These are phyloP conservation scores for Leucoraja ocellata DNA, from an alignment of 2,797 vertebrate species.

Conservation along the genomic window DNA sequence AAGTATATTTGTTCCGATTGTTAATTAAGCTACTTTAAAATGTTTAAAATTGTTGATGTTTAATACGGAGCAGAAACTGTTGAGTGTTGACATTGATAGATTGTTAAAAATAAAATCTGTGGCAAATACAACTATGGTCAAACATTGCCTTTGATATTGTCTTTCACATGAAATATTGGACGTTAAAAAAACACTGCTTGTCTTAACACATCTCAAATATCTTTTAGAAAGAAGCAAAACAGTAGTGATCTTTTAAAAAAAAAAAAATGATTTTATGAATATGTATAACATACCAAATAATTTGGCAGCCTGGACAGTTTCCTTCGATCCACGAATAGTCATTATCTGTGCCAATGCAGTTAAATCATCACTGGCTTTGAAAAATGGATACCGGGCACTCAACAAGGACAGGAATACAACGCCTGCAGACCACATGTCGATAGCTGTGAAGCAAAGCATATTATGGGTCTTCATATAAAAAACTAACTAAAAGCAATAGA, in stretches of 20 bases:
- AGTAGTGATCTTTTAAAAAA: constrained; percentile 44
- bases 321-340: constrained; percentile 86
- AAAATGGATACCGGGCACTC: constrained; percentile 92
- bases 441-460: constrained; percentile 67
- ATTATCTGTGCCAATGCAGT: constrained; percentile 92
- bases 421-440: constrained; percentile 94
- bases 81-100: not conserved
- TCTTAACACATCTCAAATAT: constrained; percentile 4
- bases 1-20: too few species aligned
- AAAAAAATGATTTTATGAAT: constrained; percentile 44
- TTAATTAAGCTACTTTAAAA: not conserved
- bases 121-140: not conserved
- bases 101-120: not conserved
- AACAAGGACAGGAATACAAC: constrained; percentile 89
- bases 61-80: not conserved
- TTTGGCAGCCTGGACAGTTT: constrained; percentile 82
- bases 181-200: not conserved
- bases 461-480: not conserved
- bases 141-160: not conserved
- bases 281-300: constrained; percentile 70
- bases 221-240: constrained; percentile 42
- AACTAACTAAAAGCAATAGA: not conserved
- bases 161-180: not conserved
- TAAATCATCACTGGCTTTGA: constrained; percentile 93
- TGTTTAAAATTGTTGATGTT: not conserved